Base-by-base conservation (phyloP, 2,113 vertebrate genomes). In the Ellobius talpinus region DNA sequence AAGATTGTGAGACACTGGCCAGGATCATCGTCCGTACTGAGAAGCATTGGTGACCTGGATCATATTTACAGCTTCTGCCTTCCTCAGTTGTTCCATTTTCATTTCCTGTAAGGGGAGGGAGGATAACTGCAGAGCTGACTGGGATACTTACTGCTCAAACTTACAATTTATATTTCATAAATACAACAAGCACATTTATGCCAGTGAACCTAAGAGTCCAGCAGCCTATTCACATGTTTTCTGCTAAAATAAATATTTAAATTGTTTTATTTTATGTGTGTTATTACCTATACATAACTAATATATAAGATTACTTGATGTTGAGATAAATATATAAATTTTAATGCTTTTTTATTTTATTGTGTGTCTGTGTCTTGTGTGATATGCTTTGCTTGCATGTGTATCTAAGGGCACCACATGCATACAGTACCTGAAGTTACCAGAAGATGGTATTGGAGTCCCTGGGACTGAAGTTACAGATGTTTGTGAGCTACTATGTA, bases 51-150 rank as follows among this genome's bases (percentile, higher is more conserved):
- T 95, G 63, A 63, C 89, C 78, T 95, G 93, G 82, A 89, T 73
- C 23, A 0, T 86, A 52, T 63, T 78, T 39, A 79, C 55, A 85
- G 87, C 74, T 89, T 70, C 50, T 50, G 36, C 47, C 26, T 31
- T 74, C 58, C 58, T 52, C 61, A 17, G 31, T 63, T 23, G 29
- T 14, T 36, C 24, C 0, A 29, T 11, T 89, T 94, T 97, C 63
- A 89, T 93, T 95, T 95, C 89, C 89, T 97, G 52, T 76, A 78
- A 93, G 45, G 65, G 68, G 8, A 82, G 84, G 77, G 45, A 87
- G 73, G 91, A 89, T 87, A 74, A 91, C 87, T 45, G 42, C 72
- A 94, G 39, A 87, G 47, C 7, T 95, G 86, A 66, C 92, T 2
- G 1, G 42, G 86, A 91, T 47, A 78, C 89, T 39, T 93, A 36